These are phyloP conservation scores for Lysandra bellargus DNA, from an alignment of 2,888 invertebrate species.

Conservation along the genomic window DNA sequence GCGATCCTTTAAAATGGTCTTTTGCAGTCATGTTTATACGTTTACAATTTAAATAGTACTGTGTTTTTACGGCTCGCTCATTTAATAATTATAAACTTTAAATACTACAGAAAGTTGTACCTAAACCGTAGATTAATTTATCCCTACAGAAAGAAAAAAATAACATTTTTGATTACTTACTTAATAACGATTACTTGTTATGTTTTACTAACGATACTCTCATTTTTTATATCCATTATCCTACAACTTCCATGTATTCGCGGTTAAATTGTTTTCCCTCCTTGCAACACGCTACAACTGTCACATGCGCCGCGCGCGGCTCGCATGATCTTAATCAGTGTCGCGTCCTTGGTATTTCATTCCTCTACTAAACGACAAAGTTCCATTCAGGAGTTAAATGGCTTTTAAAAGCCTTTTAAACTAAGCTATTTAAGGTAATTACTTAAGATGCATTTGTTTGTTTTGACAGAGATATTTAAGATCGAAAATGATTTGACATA, in stretches of 20 bases:
- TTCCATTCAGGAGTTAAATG: background rate
- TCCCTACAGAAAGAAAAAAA: too few relatives aligned
- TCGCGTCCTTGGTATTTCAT: slow-evolving; percentile 29
- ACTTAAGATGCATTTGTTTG: background rate
- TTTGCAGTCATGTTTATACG: background rate
- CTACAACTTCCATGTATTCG: too few relatives aligned
- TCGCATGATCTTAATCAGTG: slow-evolving; percentile 24
- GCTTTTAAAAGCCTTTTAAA: slow-evolving; percentile 1
- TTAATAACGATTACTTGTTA: too few relatives aligned
- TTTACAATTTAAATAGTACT: background rate
- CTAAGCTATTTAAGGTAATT: background rate
- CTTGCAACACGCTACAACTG: background rate
- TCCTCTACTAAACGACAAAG: background rate
- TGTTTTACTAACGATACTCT: too few relatives aligned
- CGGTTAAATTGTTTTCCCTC: background rate
- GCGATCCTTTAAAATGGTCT: background rate
- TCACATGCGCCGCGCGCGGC: background rate
- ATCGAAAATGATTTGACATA: too few relatives aligned
- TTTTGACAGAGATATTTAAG: background rate
- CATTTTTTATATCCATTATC: too few relatives aligned
- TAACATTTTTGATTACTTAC: background rate
- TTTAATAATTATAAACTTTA: background rate
- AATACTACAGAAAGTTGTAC: background rate
- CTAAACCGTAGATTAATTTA: too few relatives aligned
- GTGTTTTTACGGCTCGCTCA: background rate